Percentiles rank a stretch among this genome's conserved stretches.
phyloP scores from a whole-genome alignment of 2,113 vertebrate species.

The Xyrauchen texanus region DNA sequence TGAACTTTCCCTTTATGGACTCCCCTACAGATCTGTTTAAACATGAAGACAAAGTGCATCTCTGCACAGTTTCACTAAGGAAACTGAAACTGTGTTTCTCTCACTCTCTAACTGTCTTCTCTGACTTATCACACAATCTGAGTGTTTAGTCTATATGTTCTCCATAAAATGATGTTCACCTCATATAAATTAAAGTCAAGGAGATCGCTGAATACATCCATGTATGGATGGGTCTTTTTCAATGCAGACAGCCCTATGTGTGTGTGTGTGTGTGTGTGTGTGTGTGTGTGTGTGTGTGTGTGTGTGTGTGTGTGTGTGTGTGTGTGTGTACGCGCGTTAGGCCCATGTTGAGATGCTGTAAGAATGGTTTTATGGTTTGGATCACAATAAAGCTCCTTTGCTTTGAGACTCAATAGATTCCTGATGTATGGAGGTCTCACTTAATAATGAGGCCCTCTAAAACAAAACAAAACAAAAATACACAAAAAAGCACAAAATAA shows the following conservation, averaged over 20 bases:
- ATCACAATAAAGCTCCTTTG: slow-evolving; percentile 33
- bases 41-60: slow-evolving; percentile 3
- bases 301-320: not conserved
- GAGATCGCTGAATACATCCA: slow-evolving; percentile 5
- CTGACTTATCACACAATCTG: slow-evolving; percentile 10
- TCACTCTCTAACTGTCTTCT: slow-evolving; percentile 3
- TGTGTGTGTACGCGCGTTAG: not conserved
- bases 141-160: slow-evolving; percentile 10
- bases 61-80: slow-evolving; percentile 46
- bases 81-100: not conserved
- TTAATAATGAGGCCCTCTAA: not conserved
- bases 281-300: not conserved
- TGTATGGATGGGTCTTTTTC: slow-evolving; percentile 38
- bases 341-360: not conserved
- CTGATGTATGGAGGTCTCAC: slow-evolving; percentile 19
- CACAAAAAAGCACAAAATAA: too few relatives aligned
- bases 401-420: not conserved
- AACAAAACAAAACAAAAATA: not conserved
- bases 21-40: slow-evolving; percentile 24
- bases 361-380: slow-evolving; percentile 28
- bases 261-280: not conserved
- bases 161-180: slow-evolving; percentile 25
- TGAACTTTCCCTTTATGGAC: not conserved
- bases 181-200: slow-evolving; percentile 41
- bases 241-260: not conserved